These are phyloP conservation scores for Numida meleagris DNA, from an alignment of 2,113 vertebrate species.

Conservation along the genomic window DNA sequence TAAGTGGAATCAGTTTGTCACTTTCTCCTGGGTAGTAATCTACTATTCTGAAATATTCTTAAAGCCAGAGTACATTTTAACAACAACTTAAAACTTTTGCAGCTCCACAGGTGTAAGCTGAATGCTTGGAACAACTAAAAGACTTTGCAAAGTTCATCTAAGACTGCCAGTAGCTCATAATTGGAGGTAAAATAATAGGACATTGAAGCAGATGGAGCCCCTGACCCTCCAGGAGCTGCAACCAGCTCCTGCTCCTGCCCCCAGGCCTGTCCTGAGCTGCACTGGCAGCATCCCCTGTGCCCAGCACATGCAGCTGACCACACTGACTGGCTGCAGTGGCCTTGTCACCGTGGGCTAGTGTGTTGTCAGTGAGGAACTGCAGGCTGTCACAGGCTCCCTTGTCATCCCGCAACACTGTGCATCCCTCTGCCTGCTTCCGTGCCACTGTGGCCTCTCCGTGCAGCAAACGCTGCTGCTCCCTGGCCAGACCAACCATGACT, in stretches of 20 bases:
- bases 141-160: not conserved
- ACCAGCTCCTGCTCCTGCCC: not conserved
- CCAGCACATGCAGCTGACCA: not conserved
- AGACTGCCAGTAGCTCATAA: not conserved
- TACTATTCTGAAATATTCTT: not conserved
- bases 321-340: not conserved
- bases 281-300: not conserved
- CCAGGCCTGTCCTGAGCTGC: not conserved
- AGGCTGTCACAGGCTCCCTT: not conserved
- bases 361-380: not conserved
- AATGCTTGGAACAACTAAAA: not conserved
- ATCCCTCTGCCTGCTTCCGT: not conserved
- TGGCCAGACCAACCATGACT: not conserved
- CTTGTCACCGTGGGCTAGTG: not conserved
- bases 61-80: not conserved
- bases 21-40: not conserved
- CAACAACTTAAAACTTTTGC: not conserved
- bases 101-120: not conserved
- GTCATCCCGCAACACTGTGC: not conserved
- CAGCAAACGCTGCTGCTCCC: not conserved
- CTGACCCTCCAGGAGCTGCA: no score
- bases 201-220: not conserved
- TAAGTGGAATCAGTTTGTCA: not conserved
- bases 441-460: rapidly evolving
- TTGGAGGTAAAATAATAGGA: not conserved